Base-by-base conservation (phyloP, 2,888 invertebrate species). In the Brachypterus glaber region DNA sequence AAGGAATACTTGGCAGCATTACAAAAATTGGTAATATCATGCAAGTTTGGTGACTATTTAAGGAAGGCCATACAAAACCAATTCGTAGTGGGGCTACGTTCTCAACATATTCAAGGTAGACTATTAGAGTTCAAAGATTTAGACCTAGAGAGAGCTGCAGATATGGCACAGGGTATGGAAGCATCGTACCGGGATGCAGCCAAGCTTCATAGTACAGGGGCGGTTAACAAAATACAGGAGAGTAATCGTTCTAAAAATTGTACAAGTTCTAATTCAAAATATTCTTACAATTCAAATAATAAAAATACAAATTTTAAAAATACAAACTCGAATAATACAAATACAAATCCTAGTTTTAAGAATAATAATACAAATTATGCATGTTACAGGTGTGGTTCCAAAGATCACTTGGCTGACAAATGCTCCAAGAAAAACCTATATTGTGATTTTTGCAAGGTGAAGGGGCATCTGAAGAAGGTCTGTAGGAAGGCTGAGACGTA, bases 31-130 rank as follows among this genome's bases (percentile, higher is more conserved):
- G 18, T 39, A 4, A 34, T 40, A 4, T 9, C 36, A 15, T 53
- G 52, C 35, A 49, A 48, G 33, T 54, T 53, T 39, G 47, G 46
- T 8, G 25, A 26, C n/a, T 54, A 48, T 37, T 43, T 53, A 32
- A 47, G 49, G 7, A 52, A 48, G n/a, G 51, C 16, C 21, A 29
- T 53, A 32, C 30, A 52, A 8, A 53, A 55, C 40, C 50, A 52
- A 45, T 53, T 54, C 29, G 49, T 50, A 26, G 51, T 52, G 40
- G 50, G 52, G 1, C 31, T 52, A 31, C 34, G 43, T n/a, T 18
- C 44, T 31, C 38, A 43, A 16, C 40, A 39, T 33, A 51, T 51
- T 3, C 49, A 53, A 44, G 47, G 40, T 16, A 38, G 54, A 8
- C 34, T 54, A 4, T 37, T 56, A 4, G 51, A 54, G 36, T 39